phyloP scores from a whole-genome alignment of 2,113 vertebrate genomes.

The Anguilla rostrata region DNA sequence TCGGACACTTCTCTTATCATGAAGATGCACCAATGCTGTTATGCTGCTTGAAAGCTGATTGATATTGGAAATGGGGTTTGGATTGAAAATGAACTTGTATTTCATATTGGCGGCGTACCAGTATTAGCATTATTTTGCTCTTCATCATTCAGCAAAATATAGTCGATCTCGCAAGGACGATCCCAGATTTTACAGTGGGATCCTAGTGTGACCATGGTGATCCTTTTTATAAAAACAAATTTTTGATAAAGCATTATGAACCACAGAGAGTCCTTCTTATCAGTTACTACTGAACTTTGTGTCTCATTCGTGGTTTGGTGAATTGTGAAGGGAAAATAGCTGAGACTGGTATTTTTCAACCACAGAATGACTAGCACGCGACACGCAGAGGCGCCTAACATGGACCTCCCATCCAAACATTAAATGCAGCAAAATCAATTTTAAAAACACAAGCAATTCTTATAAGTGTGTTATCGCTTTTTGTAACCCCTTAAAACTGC shows the following conservation, averaged over 20 bases:
- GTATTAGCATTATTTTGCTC: no score
- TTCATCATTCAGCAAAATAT: no score
- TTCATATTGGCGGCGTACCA: no score
- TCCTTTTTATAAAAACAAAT: not conserved
- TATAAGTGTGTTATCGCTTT: not conserved
- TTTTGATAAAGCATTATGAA: not conserved
- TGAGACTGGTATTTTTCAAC: not conserved
- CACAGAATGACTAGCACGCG: not conserved
- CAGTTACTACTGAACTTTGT: not conserved
- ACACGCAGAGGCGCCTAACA: not conserved
- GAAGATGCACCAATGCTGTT: no score
- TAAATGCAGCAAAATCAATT: not conserved
- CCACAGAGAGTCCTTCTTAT: not conserved
- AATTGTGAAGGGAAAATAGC: not conserved
- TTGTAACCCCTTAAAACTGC: not conserved
- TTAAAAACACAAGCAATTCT: no score
- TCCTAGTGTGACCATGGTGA: no score
- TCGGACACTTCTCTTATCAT: no score
- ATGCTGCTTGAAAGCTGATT: no score
- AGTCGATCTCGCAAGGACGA: no score
- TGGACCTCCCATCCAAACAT: not conserved
- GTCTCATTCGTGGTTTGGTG: not conserved
- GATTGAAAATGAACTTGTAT: no score
- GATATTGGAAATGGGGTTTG: no score
- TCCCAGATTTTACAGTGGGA: no score